A percentile compares a stretch with the other conserved stretches of the same genome.
Evolutionary conservation across 2,888 invertebrate species (phyloP).

Genomic region (Hydriomena furcata): DNA sequence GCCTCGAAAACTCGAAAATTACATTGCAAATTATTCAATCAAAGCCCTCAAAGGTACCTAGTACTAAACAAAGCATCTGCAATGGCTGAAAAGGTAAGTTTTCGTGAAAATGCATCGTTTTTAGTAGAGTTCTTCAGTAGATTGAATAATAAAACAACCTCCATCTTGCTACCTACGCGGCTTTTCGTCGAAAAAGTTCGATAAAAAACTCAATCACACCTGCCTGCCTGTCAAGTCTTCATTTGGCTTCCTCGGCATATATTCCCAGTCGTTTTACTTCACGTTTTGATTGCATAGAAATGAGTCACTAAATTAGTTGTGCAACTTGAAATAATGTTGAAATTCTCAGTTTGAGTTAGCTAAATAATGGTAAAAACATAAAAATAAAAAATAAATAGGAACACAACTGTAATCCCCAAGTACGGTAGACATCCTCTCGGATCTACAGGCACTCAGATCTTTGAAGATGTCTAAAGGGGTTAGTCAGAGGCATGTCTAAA

Average conservation of each 20-base stretch:
- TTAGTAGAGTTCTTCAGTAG: neutral
- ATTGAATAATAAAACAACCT: neutral
- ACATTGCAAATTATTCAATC: too few relatives aligned
- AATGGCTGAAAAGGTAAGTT: constrained; percentile 63
- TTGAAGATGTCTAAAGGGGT: too few relatives aligned
- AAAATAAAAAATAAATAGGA: too few relatives aligned
- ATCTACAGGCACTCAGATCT: too few relatives aligned
- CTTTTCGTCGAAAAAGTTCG: constrained; percentile 15
- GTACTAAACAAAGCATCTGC: constrained; percentile 36
- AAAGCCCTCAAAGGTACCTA: too few relatives aligned
- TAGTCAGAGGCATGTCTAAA: too few relatives aligned
- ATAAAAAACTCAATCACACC: constrained; percentile 35
- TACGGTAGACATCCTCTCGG: too few relatives aligned
- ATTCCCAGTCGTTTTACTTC: constrained; percentile 35
- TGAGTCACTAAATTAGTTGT: constrained; percentile 29
- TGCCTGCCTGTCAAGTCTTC: constrained; percentile 40
- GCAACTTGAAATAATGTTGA: constrained; percentile 36
- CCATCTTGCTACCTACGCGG: neutral
- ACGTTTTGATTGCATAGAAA: constrained; percentile 1
- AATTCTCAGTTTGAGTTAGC: constrained; percentile 30
- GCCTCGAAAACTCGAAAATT: neutral
- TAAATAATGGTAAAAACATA: constrained; percentile 5
- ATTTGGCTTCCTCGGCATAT: constrained; percentile 44
- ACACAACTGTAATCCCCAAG: too few relatives aligned
- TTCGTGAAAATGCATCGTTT: neutral